Evolutionary conservation across 2,888 invertebrate species (phyloP).

Genomic region (Acanthococcus lagerstroemiae): DNA sequence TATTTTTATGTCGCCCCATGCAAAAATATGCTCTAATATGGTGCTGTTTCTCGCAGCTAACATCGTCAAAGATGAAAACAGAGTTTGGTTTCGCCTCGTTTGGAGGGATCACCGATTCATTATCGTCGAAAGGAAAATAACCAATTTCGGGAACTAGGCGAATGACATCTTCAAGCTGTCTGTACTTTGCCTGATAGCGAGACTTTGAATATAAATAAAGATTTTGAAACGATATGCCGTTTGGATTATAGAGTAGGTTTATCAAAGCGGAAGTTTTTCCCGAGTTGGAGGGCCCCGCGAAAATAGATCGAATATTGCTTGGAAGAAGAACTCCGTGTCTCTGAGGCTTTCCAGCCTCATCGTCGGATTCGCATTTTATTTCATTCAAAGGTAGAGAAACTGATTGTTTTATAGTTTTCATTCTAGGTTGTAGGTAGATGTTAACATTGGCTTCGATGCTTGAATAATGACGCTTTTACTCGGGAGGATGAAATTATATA

Average conservation of each 20-base stretch:
- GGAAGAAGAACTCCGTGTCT: conserved; percentile 39
- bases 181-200: conserved; percentile 38
- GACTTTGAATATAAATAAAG: conserved; percentile 37
- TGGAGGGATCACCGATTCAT: conserved; percentile 12
- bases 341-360: conserved; percentile 12
- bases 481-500: too few relatives aligned
- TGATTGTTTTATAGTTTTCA: too few relatives aligned
- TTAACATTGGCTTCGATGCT: too few relatives aligned
- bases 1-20: conserved; percentile 35
- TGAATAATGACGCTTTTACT: too few relatives aligned
- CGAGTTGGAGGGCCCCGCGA: conserved; percentile 35
- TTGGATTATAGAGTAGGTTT: conserved; percentile 33
- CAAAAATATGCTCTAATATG: conserved; percentile 35
- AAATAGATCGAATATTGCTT: conserved; percentile 35
- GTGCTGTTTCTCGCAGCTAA: conserved; percentile 38
- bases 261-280: conserved; percentile 37
- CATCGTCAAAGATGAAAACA: conserved; percentile 41
- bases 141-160: conserved; percentile 35
- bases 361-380: too few relatives aligned
- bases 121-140: conserved; percentile 36
- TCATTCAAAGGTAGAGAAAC: too few relatives aligned
- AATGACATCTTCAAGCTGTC: conserved; percentile 35
- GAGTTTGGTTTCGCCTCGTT: conserved; percentile 38
- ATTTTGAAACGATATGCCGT: conserved; percentile 35
- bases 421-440: too few relatives aligned